phyloP scores from a whole-genome alignment of 2,888 invertebrate genomes.

The Callyntrura sp. region DNA sequence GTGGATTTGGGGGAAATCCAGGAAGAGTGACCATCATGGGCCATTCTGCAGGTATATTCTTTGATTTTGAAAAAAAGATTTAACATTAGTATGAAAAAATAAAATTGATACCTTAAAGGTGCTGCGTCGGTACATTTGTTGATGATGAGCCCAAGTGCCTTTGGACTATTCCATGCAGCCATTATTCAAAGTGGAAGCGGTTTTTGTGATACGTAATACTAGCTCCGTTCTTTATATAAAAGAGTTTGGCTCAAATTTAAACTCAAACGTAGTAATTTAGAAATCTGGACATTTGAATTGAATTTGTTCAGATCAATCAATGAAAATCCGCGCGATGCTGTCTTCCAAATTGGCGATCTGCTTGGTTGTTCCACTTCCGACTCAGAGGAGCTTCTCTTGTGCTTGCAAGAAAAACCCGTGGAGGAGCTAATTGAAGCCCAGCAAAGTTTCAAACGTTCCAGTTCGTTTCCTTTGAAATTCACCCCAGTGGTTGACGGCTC shows the following conservation, averaged over 20 bases:
- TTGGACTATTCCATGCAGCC: conserved; percentile 81
- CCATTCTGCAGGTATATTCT: conserved; percentile 85
- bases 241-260: neutral
- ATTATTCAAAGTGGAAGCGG: conserved; percentile 82
- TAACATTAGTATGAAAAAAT: too few relatives aligned
- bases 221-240: conserved; percentile 1
- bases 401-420: conserved; percentile 76
- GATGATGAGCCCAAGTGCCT: conserved; percentile 87
- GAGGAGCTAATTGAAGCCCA: conserved; percentile 80
- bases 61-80: too few relatives aligned
- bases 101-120: too few relatives aligned
- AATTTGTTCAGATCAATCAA: conserved; percentile 71
- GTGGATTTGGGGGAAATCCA: conserved; percentile 78
- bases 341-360: conserved; percentile 70
- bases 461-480: conserved; percentile 76
- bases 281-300: too few relatives aligned
- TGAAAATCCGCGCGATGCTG: conserved; percentile 79
- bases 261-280: neutral
- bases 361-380: conserved; percentile 75
- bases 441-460: conserved; percentile 36
- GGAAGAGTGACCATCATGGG: conserved; percentile 51
- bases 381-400: conserved; percentile 65
- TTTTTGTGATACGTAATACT: conserved; percentile 80
- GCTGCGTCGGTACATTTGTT: conserved; percentile 86
- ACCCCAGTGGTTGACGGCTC: conserved; percentile 81